A percentile compares a stretch with the other conserved stretches of the same genome.
Evolutionary conservation across 2,888 invertebrate species (phyloP).

Genomic region (Lacanobia wlatinum): DNA sequence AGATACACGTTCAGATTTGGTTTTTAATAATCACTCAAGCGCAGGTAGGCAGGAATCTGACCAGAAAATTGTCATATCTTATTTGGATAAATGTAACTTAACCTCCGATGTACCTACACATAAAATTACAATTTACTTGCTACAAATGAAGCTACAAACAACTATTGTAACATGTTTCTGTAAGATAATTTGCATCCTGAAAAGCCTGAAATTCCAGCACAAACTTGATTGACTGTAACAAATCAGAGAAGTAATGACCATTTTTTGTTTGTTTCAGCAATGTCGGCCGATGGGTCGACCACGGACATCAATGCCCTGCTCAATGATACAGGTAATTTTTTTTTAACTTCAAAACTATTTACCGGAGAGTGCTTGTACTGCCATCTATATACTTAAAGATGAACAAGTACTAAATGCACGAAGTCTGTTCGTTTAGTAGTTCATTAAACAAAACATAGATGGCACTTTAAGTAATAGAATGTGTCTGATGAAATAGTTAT

Average conservation of each 20-base stretch:
- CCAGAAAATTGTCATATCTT: no score
- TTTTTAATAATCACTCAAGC: neutral
- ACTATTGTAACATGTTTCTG: no score
- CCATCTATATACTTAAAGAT: constrained; percentile 54
- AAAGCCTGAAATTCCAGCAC: neutral
- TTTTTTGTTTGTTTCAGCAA: constrained; percentile 89
- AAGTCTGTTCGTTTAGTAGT: constrained; percentile 18
- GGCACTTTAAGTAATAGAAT: constrained; percentile 37
- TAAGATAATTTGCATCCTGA: neutral
- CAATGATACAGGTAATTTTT: constrained; percentile 91
- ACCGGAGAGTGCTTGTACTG: constrained; percentile 55
- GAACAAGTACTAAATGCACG: neutral
- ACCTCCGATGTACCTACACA: no score
- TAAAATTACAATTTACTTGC: no score
- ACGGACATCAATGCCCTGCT: constrained; percentile 92
- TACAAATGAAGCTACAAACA: no score
- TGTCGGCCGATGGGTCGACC: constrained; percentile 92
- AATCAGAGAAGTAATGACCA: constrained; percentile 14
- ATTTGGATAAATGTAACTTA: no score
- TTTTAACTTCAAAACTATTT: neutral
- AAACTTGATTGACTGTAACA: neutral
- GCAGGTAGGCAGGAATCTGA: neutral
- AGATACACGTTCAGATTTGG: neutral
- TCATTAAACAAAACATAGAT: constrained; percentile 44
- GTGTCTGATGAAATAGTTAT: neutral